Conservation (phyloP, 92 coral and sea anemone species). For the Epizoanthus stellaris region DNA sequence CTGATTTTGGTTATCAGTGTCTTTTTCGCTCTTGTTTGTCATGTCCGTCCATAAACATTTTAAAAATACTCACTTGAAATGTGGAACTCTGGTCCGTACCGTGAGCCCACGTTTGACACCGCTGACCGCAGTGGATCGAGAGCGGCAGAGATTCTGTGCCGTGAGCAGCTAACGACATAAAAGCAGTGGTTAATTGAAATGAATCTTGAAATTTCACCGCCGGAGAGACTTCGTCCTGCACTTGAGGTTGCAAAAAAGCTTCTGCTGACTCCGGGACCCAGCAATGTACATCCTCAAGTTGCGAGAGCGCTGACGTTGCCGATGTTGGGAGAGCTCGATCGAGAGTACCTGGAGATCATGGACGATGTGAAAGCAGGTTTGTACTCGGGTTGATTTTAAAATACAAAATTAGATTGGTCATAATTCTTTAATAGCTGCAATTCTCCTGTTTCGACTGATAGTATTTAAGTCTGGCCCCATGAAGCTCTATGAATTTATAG, state of each 20-base stretch:
- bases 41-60: no score
- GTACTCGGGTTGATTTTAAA: slow-evolving; percentile 10
- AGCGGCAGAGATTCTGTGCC: not conserved
- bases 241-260: slow-evolving; percentile 37
- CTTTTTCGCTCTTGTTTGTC: no score
- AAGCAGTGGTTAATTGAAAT: not conserved
- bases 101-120: not conserved
- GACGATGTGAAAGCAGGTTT: slow-evolving; percentile 56
- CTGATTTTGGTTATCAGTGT: no score
- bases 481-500: no score
- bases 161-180: not conserved
- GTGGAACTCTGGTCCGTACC: no score
- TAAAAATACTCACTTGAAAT: no score
- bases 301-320: slow-evolving; percentile 45
- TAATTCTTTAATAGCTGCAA: no score
- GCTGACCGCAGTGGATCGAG: not conserved
- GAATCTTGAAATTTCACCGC: slow-evolving; percentile 22
- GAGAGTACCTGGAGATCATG: slow-evolving; percentile 46
- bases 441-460: no score
- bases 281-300: slow-evolving; percentile 40
- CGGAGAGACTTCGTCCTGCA: slow-evolving; percentile 44
- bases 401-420: no score
- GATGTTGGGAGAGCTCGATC: slow-evolving; percentile 46
- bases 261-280: slow-evolving; percentile 54
- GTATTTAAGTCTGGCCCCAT: no score